Percentiles rank a stretch among this genome's conserved stretches.
phyloP scores from a whole-genome alignment of 2,113 vertebrate species.

The Ammodytes marinus region DNA sequence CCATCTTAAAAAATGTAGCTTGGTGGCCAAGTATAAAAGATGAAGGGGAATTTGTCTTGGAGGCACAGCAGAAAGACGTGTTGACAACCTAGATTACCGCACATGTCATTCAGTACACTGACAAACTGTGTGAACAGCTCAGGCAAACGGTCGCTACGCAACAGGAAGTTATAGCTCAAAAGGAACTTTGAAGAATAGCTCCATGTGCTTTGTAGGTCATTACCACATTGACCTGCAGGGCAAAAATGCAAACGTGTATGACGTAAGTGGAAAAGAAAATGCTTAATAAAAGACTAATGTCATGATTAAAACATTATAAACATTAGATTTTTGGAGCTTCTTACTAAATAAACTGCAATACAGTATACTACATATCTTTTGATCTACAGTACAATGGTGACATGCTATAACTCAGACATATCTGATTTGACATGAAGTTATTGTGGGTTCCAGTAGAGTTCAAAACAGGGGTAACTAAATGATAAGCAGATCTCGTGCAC shows the following conservation, averaged over 20 bases:
- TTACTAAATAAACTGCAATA: not conserved
- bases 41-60: slow-evolving; percentile 52
- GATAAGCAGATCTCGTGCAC: not conserved
- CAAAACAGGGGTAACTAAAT: not conserved
- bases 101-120: slow-evolving; percentile 6
- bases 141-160: not conserved
- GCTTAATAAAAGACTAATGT: not conserved
- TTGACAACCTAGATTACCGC: slow-evolving; percentile 39
- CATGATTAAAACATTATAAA: not conserved
- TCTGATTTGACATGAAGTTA: not conserved
- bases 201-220: not conserved
- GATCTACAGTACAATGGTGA: not conserved
- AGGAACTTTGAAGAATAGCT: not conserved
- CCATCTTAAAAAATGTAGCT: too few species aligned
- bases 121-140: slow-evolving; percentile 22
- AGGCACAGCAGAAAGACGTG: slow-evolving; percentile 35
- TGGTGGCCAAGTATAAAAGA: slow-evolving; percentile 25
- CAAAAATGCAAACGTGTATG: not conserved
- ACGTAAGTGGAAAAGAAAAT: not conserved
- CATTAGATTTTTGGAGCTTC: not conserved
- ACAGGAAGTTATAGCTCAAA: not conserved
- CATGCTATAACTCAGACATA: not conserved
- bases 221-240: not conserved
- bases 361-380: not conserved
- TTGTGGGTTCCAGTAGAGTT: not conserved